Evolutionary conservation across 2,797 vertebrate species (phyloP).

Genomic region (Podarcis lilfordi): DNA sequence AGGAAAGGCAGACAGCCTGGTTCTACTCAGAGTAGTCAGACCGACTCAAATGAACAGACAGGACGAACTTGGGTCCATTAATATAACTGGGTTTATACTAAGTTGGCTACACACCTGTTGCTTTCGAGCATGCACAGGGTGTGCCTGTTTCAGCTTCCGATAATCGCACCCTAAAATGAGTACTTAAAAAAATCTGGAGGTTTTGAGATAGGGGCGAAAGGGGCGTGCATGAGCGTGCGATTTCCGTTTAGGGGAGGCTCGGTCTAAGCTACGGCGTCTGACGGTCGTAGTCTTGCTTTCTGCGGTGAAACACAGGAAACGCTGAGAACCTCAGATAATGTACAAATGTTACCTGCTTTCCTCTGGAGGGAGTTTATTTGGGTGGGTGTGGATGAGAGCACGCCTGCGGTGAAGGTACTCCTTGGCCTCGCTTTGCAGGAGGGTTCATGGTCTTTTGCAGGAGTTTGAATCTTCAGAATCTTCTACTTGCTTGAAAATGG

Average conservation of each 20-base stretch:
- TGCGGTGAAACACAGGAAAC: background rate
- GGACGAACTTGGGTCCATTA: no score
- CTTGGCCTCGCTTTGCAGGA: background rate
- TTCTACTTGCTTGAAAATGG: no score
- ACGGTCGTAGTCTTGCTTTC: background rate
- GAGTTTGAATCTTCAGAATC: background rate
- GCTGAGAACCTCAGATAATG: background rate
- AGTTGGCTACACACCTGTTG: background rate
- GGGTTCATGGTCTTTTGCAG: no score
- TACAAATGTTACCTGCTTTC: background rate
- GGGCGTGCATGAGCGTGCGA: no score
- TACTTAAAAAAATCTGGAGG: no score
- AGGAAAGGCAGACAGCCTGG: background rate
- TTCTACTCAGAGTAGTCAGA: no score
- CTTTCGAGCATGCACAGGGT: background rate
- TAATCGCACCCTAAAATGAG: no score
- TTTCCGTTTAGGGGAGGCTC: background rate
- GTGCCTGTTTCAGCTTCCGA: no score
- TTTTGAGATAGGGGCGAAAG: no score
- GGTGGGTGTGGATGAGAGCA: background rate
- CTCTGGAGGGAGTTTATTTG: background rate
- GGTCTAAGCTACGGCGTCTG: background rate
- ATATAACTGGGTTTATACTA: no score
- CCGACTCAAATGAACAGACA: no score
- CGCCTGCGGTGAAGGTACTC: background rate